phyloP scores from a whole-genome alignment of 2,797 vertebrate species.

The Ataeniobius toweri region DNA sequence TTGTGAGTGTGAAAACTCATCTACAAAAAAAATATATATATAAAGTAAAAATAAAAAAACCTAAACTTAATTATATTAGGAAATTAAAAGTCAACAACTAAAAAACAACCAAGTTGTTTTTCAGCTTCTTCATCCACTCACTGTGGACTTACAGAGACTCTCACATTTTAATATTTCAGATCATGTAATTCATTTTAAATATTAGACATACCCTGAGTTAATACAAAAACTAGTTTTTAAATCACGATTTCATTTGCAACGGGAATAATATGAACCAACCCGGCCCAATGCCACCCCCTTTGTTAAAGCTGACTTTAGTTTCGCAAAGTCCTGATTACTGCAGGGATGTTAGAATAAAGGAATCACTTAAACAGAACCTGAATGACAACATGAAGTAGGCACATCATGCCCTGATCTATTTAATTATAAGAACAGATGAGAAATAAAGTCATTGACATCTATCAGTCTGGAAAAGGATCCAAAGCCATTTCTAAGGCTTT shows the following conservation, averaged over 20 bases:
- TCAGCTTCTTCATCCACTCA: not conserved
- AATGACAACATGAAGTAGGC: not conserved
- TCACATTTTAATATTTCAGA: not conserved
- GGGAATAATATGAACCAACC: not conserved
- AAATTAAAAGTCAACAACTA: not conserved
- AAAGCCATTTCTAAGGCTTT: not conserved
- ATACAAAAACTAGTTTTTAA: not conserved
- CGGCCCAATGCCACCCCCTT: not conserved
- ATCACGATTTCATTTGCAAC: not conserved
- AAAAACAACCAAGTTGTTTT: not conserved
- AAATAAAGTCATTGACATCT: not conserved
- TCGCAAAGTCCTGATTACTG: not conserved
- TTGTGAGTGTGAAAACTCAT: no score
- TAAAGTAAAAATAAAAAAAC: no score
- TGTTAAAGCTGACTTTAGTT: not conserved
- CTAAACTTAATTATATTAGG: not conserved
- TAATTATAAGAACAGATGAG: not conserved
- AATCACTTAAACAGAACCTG: not conserved
- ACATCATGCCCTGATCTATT: not conserved
- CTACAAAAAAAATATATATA: no score
- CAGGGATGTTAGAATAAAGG: not conserved
- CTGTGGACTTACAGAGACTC: not conserved
- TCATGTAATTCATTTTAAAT: not conserved
- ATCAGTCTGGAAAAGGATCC: not conserved
- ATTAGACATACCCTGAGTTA: not conserved